Evolutionary conservation across 2,888 invertebrate genomes (phyloP).

Genomic region (Melanotus villosus): DNA sequence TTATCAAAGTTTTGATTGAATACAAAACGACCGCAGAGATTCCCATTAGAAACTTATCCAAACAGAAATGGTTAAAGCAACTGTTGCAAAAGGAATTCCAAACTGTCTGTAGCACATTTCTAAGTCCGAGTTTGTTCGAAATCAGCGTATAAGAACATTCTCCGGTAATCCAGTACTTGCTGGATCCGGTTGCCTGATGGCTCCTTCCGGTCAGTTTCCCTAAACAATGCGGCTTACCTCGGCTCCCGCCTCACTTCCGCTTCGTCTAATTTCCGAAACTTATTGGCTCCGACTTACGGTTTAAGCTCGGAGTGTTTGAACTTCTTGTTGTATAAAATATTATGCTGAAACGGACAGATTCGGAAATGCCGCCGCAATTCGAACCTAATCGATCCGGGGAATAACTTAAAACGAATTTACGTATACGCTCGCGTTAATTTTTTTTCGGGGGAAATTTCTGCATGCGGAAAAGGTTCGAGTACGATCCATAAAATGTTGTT

Average conservation of each 20-base stretch:
- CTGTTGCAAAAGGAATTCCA: not conserved
- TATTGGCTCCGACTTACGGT: constrained; percentile 25
- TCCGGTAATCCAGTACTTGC: constrained; percentile 22
- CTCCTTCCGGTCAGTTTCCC: constrained; percentile 38
- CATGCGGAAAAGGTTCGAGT: not conserved
- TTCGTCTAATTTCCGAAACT: constrained; percentile 33
- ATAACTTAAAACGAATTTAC: too few species aligned
- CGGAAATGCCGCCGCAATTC: too few species aligned
- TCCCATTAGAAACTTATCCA: not conserved
- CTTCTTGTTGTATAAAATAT: constrained; percentile 18
- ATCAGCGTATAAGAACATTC: constrained; percentile 22
- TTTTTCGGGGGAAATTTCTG: too few species aligned
- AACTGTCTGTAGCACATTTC: constrained; percentile 23
- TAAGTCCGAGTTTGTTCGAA: constrained; percentile 16
- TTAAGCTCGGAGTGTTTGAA: constrained; percentile 17
- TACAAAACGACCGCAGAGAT: too few species aligned
- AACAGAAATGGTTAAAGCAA: constrained; percentile 3
- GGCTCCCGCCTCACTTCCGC: constrained; percentile 27
- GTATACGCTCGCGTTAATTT: too few species aligned
- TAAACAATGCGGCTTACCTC: constrained; percentile 35
- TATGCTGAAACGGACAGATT: not conserved
- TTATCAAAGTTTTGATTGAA: too few species aligned
- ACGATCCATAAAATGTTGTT: not conserved
- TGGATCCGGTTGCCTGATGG: constrained; percentile 32
- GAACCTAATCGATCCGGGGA: too few species aligned